Conservation (phyloP, 2,113 vertebrate species). For the Etheostoma spectabile region DNA sequence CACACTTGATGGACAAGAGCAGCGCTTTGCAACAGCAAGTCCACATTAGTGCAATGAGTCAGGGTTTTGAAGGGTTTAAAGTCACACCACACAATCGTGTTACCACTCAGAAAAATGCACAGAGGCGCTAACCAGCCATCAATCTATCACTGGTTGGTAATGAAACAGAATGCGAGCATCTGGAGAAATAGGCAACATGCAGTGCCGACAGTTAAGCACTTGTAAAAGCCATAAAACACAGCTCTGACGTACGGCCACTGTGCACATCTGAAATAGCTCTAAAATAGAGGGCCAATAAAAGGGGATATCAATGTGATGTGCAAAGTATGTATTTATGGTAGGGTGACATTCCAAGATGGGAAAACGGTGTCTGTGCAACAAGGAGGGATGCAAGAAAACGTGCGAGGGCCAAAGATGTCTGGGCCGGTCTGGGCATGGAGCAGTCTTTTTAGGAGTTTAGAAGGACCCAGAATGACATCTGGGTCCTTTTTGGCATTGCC, state of each 20-base stretch:
- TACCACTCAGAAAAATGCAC: conserved; percentile 34
- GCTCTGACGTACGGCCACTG: background rate
- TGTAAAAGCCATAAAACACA: conserved; percentile 47
- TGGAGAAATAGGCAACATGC: conserved; percentile 31
- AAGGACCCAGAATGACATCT: conserved; percentile 6
- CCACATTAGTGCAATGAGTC: conserved; percentile 30
- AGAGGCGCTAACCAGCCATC: conserved; percentile 17
- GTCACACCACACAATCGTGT: conserved; percentile 22
- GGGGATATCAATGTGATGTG: conserved; percentile 3
- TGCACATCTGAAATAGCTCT: conserved; percentile 34
- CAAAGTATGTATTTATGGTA: conserved; percentile 23
- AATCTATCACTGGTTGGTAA: conserved; percentile 52
- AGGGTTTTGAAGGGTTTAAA: conserved; percentile 19
- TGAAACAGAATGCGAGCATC: conserved; percentile 51
- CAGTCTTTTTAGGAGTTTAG: background rate
- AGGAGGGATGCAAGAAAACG: background rate
- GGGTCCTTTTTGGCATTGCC: conserved; percentile 24
- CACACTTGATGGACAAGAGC: conserved; percentile 14
- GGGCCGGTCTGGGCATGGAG: conserved; percentile 2
- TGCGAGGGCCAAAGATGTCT: background rate
- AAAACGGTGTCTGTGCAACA: background rate
- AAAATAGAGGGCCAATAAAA: conserved; percentile 42
- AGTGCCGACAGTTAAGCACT: conserved; percentile 32
- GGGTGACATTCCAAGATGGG: background rate
- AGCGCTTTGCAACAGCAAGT: conserved; percentile 3